Conservation (phyloP, 2,888 invertebrate genomes). For the Ypsolopha sequella region DNA sequence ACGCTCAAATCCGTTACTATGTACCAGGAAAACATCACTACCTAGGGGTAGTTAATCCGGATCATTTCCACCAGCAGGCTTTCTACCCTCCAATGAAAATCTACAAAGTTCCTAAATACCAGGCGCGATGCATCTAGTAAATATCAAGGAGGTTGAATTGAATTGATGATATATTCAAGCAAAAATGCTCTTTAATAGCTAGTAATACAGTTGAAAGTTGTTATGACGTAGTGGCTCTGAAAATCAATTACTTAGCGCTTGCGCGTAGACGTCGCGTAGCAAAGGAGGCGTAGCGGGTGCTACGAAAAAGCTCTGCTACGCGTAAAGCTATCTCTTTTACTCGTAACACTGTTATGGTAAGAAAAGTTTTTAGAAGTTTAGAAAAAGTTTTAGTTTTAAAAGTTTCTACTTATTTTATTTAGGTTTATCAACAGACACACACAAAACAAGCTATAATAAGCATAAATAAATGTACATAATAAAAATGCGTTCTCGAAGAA, state of each 20-base stretch:
- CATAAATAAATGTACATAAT: too few relatives aligned
- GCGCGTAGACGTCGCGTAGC: slow-evolving; percentile 33
- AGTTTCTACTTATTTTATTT: too few relatives aligned
- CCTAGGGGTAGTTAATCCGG: slow-evolving; percentile 36
- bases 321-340: slow-evolving; percentile 22
- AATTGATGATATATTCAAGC: neutral
- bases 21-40: slow-evolving; percentile 46
- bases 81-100: neutral
- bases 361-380: neutral
- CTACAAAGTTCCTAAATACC: slow-evolving; percentile 7
- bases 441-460: too few relatives aligned
- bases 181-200: slow-evolving; percentile 7
- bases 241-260: slow-evolving; percentile 27
- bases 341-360: neutral
- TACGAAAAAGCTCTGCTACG: slow-evolving; percentile 5
- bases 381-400: too few relatives aligned
- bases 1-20: slow-evolving; percentile 55
- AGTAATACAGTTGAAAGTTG: slow-evolving; percentile 12
- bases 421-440: too few relatives aligned
- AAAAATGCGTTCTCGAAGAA: too few relatives aligned
- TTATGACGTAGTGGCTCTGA: slow-evolving; percentile 12
- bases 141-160: neutral
- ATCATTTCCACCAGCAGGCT: neutral
- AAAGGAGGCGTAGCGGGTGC: slow-evolving; percentile 23
- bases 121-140: slow-evolving; percentile 5